Evolutionary conservation across 2,113 vertebrate species (phyloP), one percentile per base, ranked within the genome.

Genomic region (Thermophis baileyi): DNA sequence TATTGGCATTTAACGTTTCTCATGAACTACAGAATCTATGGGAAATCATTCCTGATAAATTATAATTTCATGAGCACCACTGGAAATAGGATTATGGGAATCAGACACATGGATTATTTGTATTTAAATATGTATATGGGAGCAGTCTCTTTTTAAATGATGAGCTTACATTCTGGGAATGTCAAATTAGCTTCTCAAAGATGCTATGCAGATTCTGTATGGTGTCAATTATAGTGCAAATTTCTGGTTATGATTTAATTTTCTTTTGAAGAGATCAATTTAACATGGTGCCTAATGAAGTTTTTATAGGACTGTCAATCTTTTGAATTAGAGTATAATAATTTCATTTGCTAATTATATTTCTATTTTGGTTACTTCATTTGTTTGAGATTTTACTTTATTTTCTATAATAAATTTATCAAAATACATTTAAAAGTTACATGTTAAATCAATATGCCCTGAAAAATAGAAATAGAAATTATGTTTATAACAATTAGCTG

Each of bases 31-130:
- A 91, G 14, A 53, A 94, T 94, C 57, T 24, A 35, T 55, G 0
- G 40, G 94, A 74, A 92, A 74, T 27, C 92, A 50, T 30, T 18
- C 90, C 91, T 51, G 3, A 85, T 90, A 92, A 95, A 88, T 93
- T 93, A 9, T 55, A 63, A 4, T 51, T 94, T 81, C 35, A 86
- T 69, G 53, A 88, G 50, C 9, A 51, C 46, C 91, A 74, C 8
- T 44, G 24, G 24, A 92, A 88, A 51, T 8, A 88, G 24, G 51
- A 69, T 18, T 50, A 35, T 57, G n/a, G 50, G 47, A 74, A 46
- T 74, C 85, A 88, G 30, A 24, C 30, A 85, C 24, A 16, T 69
- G 53, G 2, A 30, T 27, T 47, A 46, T 88, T 87, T 27, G 20
- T 25, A 40, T 69, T 90, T 40, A 91, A 69, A 88, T 16, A 24